Evolutionary conservation across 2,888 invertebrate species (phyloP), one percentile per base, ranked within the genome.

Genomic region (Xestia c-nigrum): DNA sequence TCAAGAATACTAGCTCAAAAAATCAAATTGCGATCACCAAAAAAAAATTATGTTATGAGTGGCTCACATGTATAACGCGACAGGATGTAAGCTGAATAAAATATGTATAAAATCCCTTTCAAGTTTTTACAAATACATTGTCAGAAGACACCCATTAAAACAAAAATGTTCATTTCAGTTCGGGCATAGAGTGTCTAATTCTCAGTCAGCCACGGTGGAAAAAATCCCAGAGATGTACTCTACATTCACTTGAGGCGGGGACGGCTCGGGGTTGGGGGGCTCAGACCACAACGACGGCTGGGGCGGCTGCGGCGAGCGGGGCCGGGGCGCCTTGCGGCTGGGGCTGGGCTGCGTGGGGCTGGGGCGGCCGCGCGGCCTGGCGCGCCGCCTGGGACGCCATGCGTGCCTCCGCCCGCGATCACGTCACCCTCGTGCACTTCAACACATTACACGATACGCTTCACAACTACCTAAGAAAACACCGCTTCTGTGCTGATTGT

Each of bases 401-500:
- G 98, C 97, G 98, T 68, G 97, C 97, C 63, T 97, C 98, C 72
- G 98, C 98, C 90, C 97, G 98, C 74, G 98, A 98, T 90, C 99
- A 99, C 94, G 98, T 99, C 86, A 98, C 99, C 65, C 97, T 99
- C 70, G 98, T 99, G 74, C 98, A 99, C 94, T 98, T 98, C 85
- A 98, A 98, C 91, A 98, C 98, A 86, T 96, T 99, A 81, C 98
- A 98, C 90, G 98, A 98, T 81, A 99, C 99, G 24, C 97, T 99
- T 59, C 99, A 99, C 91, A 98, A 98, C 87, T 99, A 99, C 95
- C 97, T 99, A 80, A 97, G 98, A 88, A 99, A 99, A 96, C 99
- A 99, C 94, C 98, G 99, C 96, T 99, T 99, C 95, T 99, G 99
- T 92, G 98, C 98, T 5, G 99, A 99, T 92, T 99, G 99, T 93